Percentiles rank a stretch among this genome's conserved stretches.
Evolutionary conservation across 2,888 invertebrate species (phyloP).

Genomic region (Hypolimnas misippus): DNA sequence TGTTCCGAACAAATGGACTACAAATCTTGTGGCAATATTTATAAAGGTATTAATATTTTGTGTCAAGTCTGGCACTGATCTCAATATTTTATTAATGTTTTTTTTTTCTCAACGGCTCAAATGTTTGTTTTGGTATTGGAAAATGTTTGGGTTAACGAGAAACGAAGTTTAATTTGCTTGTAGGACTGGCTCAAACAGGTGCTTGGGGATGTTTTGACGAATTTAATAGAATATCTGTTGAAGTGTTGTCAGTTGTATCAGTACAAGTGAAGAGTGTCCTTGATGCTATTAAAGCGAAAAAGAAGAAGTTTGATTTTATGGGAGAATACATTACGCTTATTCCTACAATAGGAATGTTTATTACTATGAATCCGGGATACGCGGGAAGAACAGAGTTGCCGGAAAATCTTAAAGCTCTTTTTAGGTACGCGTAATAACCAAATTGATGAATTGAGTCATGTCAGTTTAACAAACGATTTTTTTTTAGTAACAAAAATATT

Average conservation of each 20-base stretch:
- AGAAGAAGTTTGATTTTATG: conserved; percentile 91
- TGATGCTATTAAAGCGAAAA: conserved; percentile 94
- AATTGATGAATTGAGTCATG: too few relatives aligned
- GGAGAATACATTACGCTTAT: conserved; percentile 91
- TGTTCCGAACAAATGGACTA: conserved; percentile 99
- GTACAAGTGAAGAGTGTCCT: conserved; percentile 95
- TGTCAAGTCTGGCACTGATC: not conserved
- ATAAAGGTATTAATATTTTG: conserved; percentile 86
- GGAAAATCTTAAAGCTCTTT: conserved; percentile 89
- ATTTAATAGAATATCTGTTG: conserved; percentile 97
- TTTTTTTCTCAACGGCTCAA: too few relatives aligned
- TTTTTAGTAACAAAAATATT: too few relatives aligned
- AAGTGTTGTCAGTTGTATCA: conserved; percentile 97
- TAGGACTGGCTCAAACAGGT: conserved; percentile 94
- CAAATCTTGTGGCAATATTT: conserved; percentile 96
- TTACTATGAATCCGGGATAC: conserved; percentile 98
- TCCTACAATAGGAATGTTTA: conserved; percentile 94
- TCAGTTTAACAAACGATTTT: too few relatives aligned
- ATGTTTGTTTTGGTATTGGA: not conserved
- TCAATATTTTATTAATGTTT: not conserved
- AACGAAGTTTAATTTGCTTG: not conserved
- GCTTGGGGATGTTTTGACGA: conserved; percentile 99
- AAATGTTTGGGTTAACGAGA: not conserved
- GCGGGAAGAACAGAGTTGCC: conserved; percentile 96
- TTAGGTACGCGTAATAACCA: conserved; percentile 67